Evolutionary conservation across 1,140 invertebrate genomes (phyloP).

Genomic region (Homarus americanus): DNA sequence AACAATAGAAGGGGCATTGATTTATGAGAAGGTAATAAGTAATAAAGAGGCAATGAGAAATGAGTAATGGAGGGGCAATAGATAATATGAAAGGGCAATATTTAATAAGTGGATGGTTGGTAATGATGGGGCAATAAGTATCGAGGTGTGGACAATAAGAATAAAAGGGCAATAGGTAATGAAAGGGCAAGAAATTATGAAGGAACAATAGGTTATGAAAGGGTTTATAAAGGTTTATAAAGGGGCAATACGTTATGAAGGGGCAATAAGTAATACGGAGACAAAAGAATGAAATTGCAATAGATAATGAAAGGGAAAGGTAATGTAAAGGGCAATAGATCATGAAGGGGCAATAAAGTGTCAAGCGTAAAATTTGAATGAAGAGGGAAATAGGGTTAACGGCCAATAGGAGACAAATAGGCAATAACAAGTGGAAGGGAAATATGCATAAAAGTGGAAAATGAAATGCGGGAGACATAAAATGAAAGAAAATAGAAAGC

Average conservation of each 20-base stretch:
- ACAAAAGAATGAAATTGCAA: not conserved
- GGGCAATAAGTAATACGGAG: not conserved
- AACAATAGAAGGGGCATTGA: not conserved
- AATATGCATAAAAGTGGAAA: no score
- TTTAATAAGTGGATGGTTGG: not conserved
- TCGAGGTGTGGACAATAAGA: not conserved
- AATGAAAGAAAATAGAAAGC: no score
- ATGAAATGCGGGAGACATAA: no score
- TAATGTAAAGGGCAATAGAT: not conserved
- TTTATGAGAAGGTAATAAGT: not conserved
- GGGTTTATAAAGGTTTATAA: no score
- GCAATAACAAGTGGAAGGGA: no score
- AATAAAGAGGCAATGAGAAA: not conserved
- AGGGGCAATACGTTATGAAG: not conserved
- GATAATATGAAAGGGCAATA: not conserved
- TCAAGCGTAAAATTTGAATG: no score
- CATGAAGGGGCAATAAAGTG: not conserved
- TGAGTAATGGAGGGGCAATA: not conserved
- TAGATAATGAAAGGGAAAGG: not conserved
- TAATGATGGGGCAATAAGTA: not conserved
- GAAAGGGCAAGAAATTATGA: not conserved
- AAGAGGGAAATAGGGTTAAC: no score
- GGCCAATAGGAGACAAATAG: no score
- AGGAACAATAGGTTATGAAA: not conserved
- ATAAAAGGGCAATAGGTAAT: not conserved